Conservation (phyloP, 2,797 vertebrate genomes). For the Dermochelys coriacea region DNA sequence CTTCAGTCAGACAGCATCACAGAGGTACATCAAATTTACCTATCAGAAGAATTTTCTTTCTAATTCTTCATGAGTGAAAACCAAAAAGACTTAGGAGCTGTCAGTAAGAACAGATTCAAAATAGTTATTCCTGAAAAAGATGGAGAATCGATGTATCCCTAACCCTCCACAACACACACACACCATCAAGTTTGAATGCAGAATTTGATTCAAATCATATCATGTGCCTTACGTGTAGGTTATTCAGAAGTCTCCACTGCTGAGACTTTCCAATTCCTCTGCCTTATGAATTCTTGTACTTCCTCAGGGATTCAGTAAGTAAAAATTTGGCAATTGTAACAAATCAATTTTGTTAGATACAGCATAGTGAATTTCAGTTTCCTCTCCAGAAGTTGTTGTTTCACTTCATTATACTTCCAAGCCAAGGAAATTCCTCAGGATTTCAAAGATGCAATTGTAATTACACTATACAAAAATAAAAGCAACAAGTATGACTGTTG, state of each 20-base stretch:
- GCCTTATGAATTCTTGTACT: background rate
- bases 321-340: rapidly evolving
- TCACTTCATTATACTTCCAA: background rate
- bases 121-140: background rate
- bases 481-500: too few relatives aligned
- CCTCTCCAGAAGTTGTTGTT: background rate
- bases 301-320: background rate
- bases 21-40: background rate
- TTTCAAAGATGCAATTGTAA: too few relatives aligned
- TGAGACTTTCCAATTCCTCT: background rate
- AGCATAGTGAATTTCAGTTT: background rate
- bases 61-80: background rate
- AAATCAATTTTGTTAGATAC: background rate
- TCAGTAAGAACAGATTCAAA: background rate
- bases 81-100: background rate
- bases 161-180: too few relatives aligned
- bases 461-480: too few relatives aligned
- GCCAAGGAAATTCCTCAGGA: too few relatives aligned
- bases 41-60: background rate
- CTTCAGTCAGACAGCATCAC: too few relatives aligned
- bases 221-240: background rate
- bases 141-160: background rate
- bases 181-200: background rate
- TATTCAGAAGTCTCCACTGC: background rate
- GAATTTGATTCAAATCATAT: background rate